Conservation (phyloP, 2,797 vertebrate species). For the Pseudomugil gertrudae region DNA sequence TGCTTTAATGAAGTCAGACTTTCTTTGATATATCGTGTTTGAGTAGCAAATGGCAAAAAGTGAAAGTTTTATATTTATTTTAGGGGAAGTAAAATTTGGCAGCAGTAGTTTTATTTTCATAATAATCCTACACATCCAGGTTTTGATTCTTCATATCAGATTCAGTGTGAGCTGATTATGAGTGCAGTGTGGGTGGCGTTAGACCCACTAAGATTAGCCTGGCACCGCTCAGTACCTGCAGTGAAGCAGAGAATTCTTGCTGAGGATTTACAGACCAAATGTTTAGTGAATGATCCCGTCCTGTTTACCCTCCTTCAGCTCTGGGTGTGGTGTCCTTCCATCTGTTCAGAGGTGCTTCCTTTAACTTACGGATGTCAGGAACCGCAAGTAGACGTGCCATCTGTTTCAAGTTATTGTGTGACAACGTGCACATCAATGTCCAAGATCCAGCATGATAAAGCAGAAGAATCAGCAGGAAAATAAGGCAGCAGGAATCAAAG, state of each 20-base stretch:
- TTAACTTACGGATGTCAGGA: slow-evolving; percentile 44
- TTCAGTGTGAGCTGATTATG: slow-evolving; percentile 42
- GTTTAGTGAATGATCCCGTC: slow-evolving; percentile 53
- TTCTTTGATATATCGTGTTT: too few species aligned
- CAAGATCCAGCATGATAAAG: slow-evolving; percentile 23
- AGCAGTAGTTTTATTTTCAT: background rate
- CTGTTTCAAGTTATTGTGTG: slow-evolving; percentile 51
- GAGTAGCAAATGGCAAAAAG: background rate
- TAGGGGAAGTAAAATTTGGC: too few species aligned
- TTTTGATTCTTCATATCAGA: slow-evolving; percentile 1
- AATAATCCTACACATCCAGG: background rate
- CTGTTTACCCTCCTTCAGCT: slow-evolving; percentile 63
- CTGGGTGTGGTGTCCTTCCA: slow-evolving; percentile 70
- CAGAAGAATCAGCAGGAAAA: slow-evolving; percentile 19
- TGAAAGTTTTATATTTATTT: too few species aligned
- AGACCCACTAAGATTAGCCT: slow-evolving; percentile 59
- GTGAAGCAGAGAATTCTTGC: slow-evolving; percentile 29
- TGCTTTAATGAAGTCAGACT: too few species aligned
- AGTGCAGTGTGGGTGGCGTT: slow-evolving; percentile 36
- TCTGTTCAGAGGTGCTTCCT: slow-evolving; percentile 54
- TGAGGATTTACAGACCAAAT: slow-evolving; percentile 38
- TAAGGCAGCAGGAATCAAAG: slow-evolving; percentile 19
- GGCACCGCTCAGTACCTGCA: slow-evolving; percentile 31
- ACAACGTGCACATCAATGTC: slow-evolving; percentile 31
- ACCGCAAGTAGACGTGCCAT: slow-evolving; percentile 46